Evolutionary conservation across 2,888 invertebrate species (phyloP).

Genomic region (Atrina japonica): DNA sequence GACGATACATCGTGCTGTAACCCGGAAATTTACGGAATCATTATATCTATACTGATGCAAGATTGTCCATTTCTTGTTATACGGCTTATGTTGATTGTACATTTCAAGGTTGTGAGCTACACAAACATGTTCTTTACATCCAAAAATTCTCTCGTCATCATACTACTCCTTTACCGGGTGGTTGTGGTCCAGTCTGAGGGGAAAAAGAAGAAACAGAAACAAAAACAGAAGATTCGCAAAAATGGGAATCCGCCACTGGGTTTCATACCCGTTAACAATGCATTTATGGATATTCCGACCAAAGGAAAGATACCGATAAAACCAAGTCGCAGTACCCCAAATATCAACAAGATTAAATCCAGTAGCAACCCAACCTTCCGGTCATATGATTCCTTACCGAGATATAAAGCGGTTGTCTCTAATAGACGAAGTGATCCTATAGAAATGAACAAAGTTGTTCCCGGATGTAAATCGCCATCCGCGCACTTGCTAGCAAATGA

Average conservation of each 20-base stretch:
- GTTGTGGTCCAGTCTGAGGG: slow-evolving; percentile 77
- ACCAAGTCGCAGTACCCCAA: slow-evolving; percentile 34
- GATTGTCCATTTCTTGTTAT: slow-evolving; percentile 79
- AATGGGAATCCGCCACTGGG: slow-evolving; percentile 13
- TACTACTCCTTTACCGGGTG: slow-evolving; percentile 91
- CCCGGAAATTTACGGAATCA: slow-evolving; percentile 69
- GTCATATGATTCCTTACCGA: slow-evolving; percentile 33
- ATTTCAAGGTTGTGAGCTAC: slow-evolving; percentile 94
- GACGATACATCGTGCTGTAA: slow-evolving; percentile 64
- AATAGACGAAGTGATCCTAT: slow-evolving; percentile 25
- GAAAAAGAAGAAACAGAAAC: slow-evolving; percentile 30
- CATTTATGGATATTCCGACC: background rate
- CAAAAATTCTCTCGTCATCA: slow-evolving; percentile 93
- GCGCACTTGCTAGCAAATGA: background rate
- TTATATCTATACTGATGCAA: slow-evolving; percentile 76
- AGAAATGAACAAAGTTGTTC: slow-evolving; percentile 2
- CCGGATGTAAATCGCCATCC: slow-evolving; percentile 5
- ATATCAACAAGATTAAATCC: slow-evolving; percentile 16
- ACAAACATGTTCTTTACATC: slow-evolving; percentile 98
- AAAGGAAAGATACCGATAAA: slow-evolving; percentile 14
- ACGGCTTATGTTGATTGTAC: slow-evolving; percentile 89
- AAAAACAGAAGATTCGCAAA: too few relatives aligned
- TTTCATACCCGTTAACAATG: background rate
- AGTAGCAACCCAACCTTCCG: slow-evolving; percentile 5
- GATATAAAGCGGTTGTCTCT: slow-evolving; percentile 28